Conservation (phyloP, 2,797 vertebrate genomes). For the Zalophus californianus region DNA sequence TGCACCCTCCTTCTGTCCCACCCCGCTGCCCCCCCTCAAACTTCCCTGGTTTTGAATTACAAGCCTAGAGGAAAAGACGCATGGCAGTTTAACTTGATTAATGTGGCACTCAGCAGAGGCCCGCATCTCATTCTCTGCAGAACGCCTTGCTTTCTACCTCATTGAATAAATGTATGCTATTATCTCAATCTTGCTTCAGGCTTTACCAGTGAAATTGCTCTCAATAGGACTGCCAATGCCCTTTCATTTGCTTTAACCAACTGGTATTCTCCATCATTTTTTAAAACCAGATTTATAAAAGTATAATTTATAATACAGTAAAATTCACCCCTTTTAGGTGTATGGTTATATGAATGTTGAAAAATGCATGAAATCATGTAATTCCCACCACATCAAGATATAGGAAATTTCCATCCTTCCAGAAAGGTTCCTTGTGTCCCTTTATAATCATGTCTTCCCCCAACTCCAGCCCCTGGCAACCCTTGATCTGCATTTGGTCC, state of each 20-base stretch:
- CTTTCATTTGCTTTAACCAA: neutral
- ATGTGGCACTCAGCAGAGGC: neutral
- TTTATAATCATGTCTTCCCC: neutral
- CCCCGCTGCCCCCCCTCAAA: neutral
- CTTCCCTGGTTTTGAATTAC: constrained; percentile 37
- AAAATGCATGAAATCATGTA: neutral
- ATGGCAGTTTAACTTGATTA: neutral
- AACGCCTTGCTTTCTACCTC: neutral
- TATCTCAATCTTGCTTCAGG: neutral
- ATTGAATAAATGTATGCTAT: neutral
- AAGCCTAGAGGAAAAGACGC: constrained; percentile 11
- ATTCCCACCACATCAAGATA: neutral
- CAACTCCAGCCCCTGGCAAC: neutral
- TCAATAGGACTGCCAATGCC: neutral
- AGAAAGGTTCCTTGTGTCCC: neutral
- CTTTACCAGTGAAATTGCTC: neutral
- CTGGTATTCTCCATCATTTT: neutral
- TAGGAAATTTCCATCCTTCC: neutral
- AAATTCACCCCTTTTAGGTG: neutral
- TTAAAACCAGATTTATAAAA: neutral
- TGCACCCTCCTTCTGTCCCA: rapidly evolving
- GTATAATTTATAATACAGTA: neutral
- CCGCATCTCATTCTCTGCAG: rapidly evolving
- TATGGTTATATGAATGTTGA: neutral
- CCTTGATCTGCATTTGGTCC: neutral